A percentile compares a stretch with the other conserved stretches of the same genome.
Conservation (phyloP, 2,797 vertebrate genomes). For the Manis pentadactyla region DNA sequence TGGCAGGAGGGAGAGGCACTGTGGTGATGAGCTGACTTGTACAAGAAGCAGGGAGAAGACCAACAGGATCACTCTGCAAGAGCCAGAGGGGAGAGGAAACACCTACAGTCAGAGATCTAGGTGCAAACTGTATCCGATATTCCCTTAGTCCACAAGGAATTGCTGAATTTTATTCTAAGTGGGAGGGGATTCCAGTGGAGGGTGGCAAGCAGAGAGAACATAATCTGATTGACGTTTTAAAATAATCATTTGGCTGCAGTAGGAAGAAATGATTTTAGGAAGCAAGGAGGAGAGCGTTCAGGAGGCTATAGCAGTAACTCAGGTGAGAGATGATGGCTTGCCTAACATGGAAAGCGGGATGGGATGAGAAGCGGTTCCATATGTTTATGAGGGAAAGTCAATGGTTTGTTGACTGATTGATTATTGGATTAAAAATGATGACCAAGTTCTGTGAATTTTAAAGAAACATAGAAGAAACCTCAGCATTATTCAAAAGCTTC, state of each 20-base stretch:
- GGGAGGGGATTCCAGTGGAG: not conserved
- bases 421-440: not conserved
- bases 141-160: not conserved
- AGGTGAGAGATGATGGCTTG: not conserved
- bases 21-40: not conserved
- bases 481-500: not conserved
- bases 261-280: not conserved
- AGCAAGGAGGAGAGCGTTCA: not conserved
- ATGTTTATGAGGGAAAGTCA: not conserved
- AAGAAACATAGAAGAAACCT: not conserved
- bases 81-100: not conserved
- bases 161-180: not conserved
- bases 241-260: not conserved
- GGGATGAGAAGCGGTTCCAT: not conserved
- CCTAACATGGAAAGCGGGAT: too few species aligned
- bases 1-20: not conserved
- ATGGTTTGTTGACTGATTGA: not conserved
- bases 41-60: too few species aligned
- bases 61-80: not conserved
- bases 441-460: not conserved
- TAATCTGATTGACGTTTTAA: not conserved
- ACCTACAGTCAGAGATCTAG: not conserved
- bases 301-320: not conserved
- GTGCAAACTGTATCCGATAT: fast-evolving
- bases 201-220: not conserved